Conservation (phyloP, 64 coral and sea anemone species). For the Montipora sp. region DNA sequence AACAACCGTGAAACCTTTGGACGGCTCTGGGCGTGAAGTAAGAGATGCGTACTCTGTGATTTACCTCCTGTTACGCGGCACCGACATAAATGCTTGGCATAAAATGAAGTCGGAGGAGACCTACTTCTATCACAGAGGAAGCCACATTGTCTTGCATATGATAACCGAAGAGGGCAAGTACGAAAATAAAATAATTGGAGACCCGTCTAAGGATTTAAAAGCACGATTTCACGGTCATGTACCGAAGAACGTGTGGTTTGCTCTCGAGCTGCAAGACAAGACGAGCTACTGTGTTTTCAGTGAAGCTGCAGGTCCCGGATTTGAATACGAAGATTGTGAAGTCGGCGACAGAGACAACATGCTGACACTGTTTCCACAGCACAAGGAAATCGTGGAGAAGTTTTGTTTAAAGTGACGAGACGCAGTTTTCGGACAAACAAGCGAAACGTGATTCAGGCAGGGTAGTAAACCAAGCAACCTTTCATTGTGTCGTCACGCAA, state of each 20-base stretch:
- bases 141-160: conserved; percentile 62
- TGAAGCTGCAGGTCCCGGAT: conserved; percentile 75
- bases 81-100: conserved; percentile 75
- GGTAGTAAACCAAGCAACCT: no score
- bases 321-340: conserved; percentile 71
- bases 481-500: no score
- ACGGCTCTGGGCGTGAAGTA: conserved; percentile 58
- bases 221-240: conserved; percentile 67
- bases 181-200: conserved; percentile 66
- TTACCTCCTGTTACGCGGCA: conserved; percentile 67
- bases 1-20: conserved; percentile 73
- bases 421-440: background rate
- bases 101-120: conserved; percentile 88
- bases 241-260: conserved; percentile 87
- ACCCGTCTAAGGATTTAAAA: conserved; percentile 39
- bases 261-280: conserved; percentile 65
- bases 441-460: background rate
- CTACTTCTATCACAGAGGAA: conserved; percentile 82
- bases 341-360: conserved; percentile 52
- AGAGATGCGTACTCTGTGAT: conserved; percentile 81
- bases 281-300: conserved; percentile 61
- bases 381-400: conserved; percentile 74
- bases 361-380: conserved; percentile 71
- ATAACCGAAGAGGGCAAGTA: conserved; percentile 68
- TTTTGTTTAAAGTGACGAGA: conserved; percentile 13